Conservation (phyloP, 37 sponge, comb jelly and placozoan genomes). For the Theonella swinhoei region DNA sequence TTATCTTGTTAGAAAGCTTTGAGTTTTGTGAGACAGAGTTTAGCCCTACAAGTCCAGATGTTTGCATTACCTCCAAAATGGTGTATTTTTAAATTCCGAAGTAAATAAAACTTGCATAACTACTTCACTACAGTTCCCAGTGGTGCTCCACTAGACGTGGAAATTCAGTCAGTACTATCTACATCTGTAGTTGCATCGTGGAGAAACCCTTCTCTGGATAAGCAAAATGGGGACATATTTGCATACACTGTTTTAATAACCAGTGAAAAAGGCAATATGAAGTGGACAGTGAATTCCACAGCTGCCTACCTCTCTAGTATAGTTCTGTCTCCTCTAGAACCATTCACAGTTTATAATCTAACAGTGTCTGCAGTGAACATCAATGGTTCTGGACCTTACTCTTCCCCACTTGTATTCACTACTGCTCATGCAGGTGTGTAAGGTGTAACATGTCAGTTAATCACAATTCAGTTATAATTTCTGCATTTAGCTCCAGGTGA, state of each 20-base stretch:
- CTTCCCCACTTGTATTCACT: background rate
- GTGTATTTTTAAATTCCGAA: too few species aligned
- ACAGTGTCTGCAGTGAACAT: conserved; percentile 4
- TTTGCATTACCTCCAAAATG: too few species aligned
- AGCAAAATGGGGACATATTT: conserved; percentile 37
- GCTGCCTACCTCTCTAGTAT: background rate
- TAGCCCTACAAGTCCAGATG: too few species aligned
- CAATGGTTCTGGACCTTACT: conserved; percentile 19
- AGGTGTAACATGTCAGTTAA: background rate
- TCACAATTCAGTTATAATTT: background rate
- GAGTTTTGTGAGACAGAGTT: too few species aligned
- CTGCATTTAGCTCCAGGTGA: background rate
- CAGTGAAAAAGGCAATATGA: background rate
- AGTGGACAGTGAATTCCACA: background rate
- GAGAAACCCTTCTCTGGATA: conserved; percentile 6
- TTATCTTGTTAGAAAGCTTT: too few species aligned
- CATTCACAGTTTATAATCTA: conserved; percentile 8
- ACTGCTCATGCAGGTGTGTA: background rate
- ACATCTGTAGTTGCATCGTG: conserved; percentile 27
- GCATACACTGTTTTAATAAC: background rate
- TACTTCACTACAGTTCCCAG: conserved; percentile 8
- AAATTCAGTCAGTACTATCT: background rate
- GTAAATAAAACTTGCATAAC: too few species aligned
- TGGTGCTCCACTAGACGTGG: conserved; percentile 21
- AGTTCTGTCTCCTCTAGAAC: background rate